Conservation (phyloP, 2,797 vertebrate genomes). For the Sebastes hubbsi region DNA sequence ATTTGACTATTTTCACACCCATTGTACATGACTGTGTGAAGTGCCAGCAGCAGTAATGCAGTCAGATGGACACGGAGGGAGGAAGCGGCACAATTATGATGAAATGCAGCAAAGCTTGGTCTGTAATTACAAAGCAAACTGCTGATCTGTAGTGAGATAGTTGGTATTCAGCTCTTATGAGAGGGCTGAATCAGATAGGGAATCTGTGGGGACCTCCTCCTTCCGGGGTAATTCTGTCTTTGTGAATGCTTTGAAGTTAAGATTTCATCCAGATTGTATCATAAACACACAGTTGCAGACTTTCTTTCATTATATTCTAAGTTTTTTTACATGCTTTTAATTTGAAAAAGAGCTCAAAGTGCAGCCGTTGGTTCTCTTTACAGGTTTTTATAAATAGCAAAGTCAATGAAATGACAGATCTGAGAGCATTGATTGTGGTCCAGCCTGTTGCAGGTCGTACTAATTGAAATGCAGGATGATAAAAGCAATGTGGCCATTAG, state of each 20-base stretch:
- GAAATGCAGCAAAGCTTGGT: conserved; percentile 45
- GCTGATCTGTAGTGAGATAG: conserved; percentile 69
- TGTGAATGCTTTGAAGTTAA: conserved; percentile 41
- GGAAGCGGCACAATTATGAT: conserved; percentile 73
- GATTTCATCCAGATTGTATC: conserved; percentile 1
- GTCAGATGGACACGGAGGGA: conserved; percentile 19
- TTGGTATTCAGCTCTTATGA: conserved; percentile 19
- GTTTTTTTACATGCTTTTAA: background rate
- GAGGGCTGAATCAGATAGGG: conserved; percentile 58
- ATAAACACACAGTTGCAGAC: background rate
- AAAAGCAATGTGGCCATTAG: conserved; percentile 60
- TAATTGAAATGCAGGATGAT: conserved; percentile 44
- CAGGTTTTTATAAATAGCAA: conserved; percentile 39
- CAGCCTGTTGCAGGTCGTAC: conserved; percentile 29
- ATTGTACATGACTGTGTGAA: conserved; percentile 8
- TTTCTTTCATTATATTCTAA: background rate
- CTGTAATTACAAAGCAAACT: conserved; percentile 74
- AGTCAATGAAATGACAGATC: conserved; percentile 41
- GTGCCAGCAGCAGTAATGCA: conserved; percentile 21
- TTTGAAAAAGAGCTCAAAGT: background rate
- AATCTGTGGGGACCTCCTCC: conserved; percentile 36
- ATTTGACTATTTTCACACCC: background rate
- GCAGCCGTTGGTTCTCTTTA: background rate
- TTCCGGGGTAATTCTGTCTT: conserved; percentile 16
- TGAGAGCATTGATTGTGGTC: conserved; percentile 29